Evolutionary conservation across 1,140 invertebrate species (phyloP), one percentile per base, ranked within the genome.

Genomic region (Babylonia areolata): DNA sequence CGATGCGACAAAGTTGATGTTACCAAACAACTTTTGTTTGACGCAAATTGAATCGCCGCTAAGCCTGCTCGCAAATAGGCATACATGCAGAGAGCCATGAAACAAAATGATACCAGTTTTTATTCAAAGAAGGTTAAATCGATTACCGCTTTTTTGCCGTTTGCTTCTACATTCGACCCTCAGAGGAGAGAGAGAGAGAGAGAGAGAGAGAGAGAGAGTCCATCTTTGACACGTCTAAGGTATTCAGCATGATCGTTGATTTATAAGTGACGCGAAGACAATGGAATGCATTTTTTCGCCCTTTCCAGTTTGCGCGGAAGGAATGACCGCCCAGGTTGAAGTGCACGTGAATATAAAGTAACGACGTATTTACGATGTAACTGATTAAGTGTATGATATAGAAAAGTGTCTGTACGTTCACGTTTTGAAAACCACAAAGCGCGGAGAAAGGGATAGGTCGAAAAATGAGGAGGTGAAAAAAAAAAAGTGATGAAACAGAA

Each of bases 231-330:
- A 51, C 20, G 46, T n/a, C n/a, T n/a, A 64, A 64, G 58, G 58
- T 64, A 23, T 64, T 64, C 28, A 23, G 28, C 20, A 64, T 23
- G 5, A 23, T 23, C 58, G 58, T 28, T 64, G 58, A 64, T 64
- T 64, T 64, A 5, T 12, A 64, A 23, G 28, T 64, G 58, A 64
- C 58, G 58, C 58, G 58, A 64, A n/a, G 58, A 64, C 58, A 64
- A 64, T 64, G 58, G 58, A 64, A 64, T 64, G 58, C 28, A 64
- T 64, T 64, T 64, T 64, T n/a, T 64, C 58, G 58, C 58, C 58
- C 58, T 64, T 64, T 23, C 15, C 28, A 28, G 58, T 64, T 64
- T 64, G 58, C 58, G 58, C 58, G 58, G 58, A 64, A 64, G 58
- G 20, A 64, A 64, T 64, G 58, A 64, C 58, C 58, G 58, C 58